Percentiles rank a stretch among this genome's conserved stretches.
Evolutionary conservation across 1,140 invertebrate genomes (phyloP).

Genomic region (Agrilus planipennis): DNA sequence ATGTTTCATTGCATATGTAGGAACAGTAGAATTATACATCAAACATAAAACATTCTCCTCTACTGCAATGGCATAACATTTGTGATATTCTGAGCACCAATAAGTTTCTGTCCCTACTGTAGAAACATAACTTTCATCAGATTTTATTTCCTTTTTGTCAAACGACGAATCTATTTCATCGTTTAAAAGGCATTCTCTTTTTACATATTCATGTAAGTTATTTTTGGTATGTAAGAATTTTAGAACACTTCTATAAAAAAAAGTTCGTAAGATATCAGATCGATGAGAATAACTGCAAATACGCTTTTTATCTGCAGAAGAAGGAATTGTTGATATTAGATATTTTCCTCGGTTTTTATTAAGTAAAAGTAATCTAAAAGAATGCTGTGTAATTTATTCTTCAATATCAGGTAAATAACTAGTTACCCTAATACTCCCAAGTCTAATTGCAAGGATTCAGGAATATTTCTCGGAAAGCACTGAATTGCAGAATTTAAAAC

Average conservation of each 20-base stretch:
- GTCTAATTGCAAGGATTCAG: constrained; percentile 45
- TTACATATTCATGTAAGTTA: constrained; percentile 2
- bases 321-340: constrained; percentile 50
- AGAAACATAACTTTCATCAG: constrained; percentile 13
- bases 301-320: constrained; percentile 38
- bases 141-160: constrained; percentile 4
- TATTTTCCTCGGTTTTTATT: constrained; percentile 53
- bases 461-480: constrained; percentile 51
- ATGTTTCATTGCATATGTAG: constrained; percentile 51
- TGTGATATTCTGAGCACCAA: constrained; percentile 73
- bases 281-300: constrained; percentile 43
- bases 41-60: constrained; percentile 52
- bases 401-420: constrained; percentile 3
- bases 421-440: constrained; percentile 51
- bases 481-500: constrained; percentile 49
- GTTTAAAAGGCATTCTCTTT: background rate
- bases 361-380: constrained; percentile 53
- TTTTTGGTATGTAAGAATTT: constrained; percentile 29
- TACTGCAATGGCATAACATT: constrained; percentile 58
- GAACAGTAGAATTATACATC: constrained; percentile 52
- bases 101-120: constrained; percentile 53
- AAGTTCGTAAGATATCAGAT: constrained; percentile 57
- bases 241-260: constrained; percentile 51
- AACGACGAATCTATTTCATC: background rate
- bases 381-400: constrained; percentile 8